Evolutionary conservation across 64 coral and sea anemone genomes (phyloP), one percentile per base, ranked within the genome.

Genomic region (Pachyseris speciosa): DNA sequence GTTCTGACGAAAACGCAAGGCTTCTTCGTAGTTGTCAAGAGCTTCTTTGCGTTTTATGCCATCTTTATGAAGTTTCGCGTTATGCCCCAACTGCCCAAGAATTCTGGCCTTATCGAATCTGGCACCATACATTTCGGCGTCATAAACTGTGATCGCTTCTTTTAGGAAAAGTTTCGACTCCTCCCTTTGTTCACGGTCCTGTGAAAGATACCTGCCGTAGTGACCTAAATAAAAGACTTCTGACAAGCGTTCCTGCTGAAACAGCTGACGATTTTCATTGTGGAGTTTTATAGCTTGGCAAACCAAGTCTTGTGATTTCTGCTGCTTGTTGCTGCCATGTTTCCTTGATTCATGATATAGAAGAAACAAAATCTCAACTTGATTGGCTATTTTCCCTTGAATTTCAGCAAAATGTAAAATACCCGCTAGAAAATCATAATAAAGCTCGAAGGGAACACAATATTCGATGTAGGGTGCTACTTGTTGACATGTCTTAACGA

Each of bases 291-390:
- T 90, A 0, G 75, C 75, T 5, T 41, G 42, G 9, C 15, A 1
- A 30, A 78, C 63, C 25, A 51, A 63, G 7, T 79, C 9, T 24
- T 2, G 1, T 20, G 52, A 57, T 57, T 57, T 55, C 12, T 55
- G 8, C 52, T 1, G 0, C 36, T 20, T 26, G 15, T 22, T 15
- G 6, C 55, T 0, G 0, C 88, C 88, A 30, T 67, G 75, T 55
- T 90, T 90, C n/a, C n/a, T n/a, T n/a, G n/a, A n/a, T n/a, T n/a
- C n/a, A n/a, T n/a, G n/a, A n/a, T n/a, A n/a, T n/a, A 55, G 88
- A 13, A 90, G 63, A 40, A 74, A 90, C 88, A 90, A 81, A 39
- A 90, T 90, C 64, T 81, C 63, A 44, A 81, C 42, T 81, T 70
- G 37, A 22, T 58, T 8, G 22, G 64, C 15, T 4, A 65, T 20